Conservation (phyloP, 2,888 invertebrate genomes). For the Ectemnius continuus region DNA sequence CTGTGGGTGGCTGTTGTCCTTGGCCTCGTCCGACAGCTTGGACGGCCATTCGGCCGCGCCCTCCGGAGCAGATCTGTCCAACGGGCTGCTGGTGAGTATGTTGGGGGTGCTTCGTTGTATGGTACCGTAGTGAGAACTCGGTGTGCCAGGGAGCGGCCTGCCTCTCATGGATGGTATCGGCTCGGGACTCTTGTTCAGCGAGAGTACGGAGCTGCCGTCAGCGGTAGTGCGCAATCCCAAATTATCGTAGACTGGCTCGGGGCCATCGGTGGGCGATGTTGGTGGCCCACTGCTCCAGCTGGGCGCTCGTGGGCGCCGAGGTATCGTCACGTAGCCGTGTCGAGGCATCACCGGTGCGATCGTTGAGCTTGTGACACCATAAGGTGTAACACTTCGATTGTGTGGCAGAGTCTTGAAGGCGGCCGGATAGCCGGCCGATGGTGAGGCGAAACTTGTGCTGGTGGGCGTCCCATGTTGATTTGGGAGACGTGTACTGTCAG, state of each 20-base stretch:
- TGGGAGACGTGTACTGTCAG: constrained; percentile 84
- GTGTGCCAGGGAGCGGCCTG: constrained; percentile 84
- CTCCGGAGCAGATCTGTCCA: constrained; percentile 76
- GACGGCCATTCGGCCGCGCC: constrained; percentile 78
- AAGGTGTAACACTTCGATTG: constrained; percentile 77
- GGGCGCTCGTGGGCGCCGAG: constrained; percentile 89
- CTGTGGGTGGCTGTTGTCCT: constrained; percentile 29
- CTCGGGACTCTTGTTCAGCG: constrained; percentile 86
- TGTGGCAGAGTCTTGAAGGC: constrained; percentile 90
- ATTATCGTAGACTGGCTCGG: constrained; percentile 92
- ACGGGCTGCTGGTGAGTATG: constrained; percentile 65
- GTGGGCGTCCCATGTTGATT: constrained; percentile 75
- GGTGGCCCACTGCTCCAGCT: constrained; percentile 87
- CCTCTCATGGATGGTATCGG: constrained; percentile 82
- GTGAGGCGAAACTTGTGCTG: constrained; percentile 74
- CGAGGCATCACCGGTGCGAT: constrained; percentile 85
- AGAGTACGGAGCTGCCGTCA: constrained; percentile 89
- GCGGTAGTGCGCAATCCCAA: constrained; percentile 91
- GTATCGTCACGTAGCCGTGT: constrained; percentile 92
- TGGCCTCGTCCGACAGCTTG: constrained; percentile 79
- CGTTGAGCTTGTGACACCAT: constrained; percentile 75
- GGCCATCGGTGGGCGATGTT: constrained; percentile 76
- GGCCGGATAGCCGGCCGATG: constrained; percentile 78
- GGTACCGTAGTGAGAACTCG: constrained; percentile 70
- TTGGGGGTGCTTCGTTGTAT: constrained; percentile 70